Percentiles rank a stretch among this genome's conserved stretches.
Evolutionary conservation across 2,888 invertebrate species (phyloP).

Genomic region (Aporophyla lueneburgensis): DNA sequence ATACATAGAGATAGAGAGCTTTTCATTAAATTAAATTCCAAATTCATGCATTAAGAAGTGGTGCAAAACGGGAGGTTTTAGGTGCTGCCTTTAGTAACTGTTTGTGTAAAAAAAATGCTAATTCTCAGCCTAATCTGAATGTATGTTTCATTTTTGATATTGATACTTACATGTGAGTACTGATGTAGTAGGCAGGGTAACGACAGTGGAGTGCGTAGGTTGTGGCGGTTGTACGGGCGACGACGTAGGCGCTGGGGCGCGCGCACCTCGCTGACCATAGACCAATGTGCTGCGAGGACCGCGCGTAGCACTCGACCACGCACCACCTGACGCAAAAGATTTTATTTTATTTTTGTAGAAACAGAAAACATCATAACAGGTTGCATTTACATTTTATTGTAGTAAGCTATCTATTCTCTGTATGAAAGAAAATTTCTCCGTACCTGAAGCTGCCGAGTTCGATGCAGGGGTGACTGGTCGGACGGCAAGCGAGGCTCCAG

Average conservation of each 20-base stretch:
- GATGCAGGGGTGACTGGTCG: conserved; percentile 92
- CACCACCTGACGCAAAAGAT: conserved; percentile 53
- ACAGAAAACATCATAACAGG: background rate
- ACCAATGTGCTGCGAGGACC: conserved; percentile 81
- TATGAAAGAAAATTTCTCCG: conserved; percentile 6
- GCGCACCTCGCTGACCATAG: conserved; percentile 77
- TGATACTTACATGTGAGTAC: conserved; percentile 80
- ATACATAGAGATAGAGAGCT: background rate
- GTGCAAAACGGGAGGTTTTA: background rate
- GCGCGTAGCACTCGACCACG: conserved; percentile 76
- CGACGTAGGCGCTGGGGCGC: conserved; percentile 65
- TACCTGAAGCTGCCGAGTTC: conserved; percentile 70
- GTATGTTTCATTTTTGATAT: background rate
- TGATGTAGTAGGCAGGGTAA: conserved; percentile 79
- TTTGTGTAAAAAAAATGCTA: background rate
- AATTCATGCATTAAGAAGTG: background rate
- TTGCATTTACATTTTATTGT: background rate
- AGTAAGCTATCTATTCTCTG: background rate
- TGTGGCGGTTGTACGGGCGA: conserved; percentile 59
- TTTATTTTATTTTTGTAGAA: background rate
- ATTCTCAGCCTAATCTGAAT: background rate
- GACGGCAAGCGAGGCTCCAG: conserved; percentile 94
- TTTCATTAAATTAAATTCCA: background rate
- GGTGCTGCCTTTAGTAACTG: background rate
- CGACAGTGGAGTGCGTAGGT: conserved; percentile 75